Evolutionary conservation across 2,797 vertebrate genomes (phyloP).

Genomic region (Centroberyx gerrardi): DNA sequence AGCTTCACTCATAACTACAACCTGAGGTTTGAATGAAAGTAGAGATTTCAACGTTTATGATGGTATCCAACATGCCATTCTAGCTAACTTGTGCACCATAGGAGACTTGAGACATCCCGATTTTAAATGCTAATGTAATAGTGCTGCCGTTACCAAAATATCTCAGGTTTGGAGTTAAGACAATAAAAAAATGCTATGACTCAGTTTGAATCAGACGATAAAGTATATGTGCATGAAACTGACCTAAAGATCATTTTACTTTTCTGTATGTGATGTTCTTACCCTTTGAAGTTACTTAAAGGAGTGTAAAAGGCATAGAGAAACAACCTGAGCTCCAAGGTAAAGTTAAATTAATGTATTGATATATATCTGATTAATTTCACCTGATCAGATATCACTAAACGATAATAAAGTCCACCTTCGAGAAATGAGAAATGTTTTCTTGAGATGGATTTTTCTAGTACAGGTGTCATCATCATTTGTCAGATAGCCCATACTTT

Average conservation of each 20-base stretch:
- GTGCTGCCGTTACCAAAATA: background rate
- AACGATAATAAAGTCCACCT: conserved; percentile 1
- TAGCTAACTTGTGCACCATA: background rate
- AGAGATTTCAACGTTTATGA: background rate
- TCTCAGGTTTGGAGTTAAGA: background rate
- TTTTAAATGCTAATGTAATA: background rate
- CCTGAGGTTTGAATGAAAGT: background rate
- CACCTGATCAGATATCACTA: background rate
- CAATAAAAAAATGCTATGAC: too few relatives aligned
- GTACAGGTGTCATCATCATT: conserved; percentile 16
- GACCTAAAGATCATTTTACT: background rate
- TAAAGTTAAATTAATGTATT: conserved; percentile 4
- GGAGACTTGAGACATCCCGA: background rate
- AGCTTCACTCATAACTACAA: background rate
- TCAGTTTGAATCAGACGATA: too few relatives aligned
- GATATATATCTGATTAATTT: too few relatives aligned
- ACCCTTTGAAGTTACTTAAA: background rate
- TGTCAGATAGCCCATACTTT: background rate
- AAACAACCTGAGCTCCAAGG: conserved; percentile 19
- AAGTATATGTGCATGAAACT: too few relatives aligned
- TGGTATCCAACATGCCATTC: background rate
- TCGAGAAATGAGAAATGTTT: background rate
- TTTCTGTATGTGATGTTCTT: background rate
- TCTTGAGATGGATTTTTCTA: background rate
- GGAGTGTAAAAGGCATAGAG: conserved; percentile 32